Base-by-base conservation (phyloP, 2,888 invertebrate genomes). In the Idaea aversata region DNA sequence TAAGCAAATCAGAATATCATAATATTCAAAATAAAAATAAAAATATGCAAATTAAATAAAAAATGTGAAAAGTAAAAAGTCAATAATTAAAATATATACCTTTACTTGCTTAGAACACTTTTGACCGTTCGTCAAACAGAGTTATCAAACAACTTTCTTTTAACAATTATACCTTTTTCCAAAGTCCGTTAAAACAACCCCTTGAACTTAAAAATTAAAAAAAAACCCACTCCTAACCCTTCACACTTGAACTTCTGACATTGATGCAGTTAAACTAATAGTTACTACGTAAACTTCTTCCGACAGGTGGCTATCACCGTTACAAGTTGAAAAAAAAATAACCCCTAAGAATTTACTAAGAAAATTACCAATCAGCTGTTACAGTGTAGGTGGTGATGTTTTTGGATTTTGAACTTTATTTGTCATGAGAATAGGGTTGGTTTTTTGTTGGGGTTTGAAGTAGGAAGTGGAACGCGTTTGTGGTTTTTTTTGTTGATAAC, bases 321-420 rank as follows among this genome's bases (percentile, higher is more conserved):
- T 83, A 81, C 70, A 69, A 64, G 65, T 71, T 74, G 59, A 77
- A 77, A 77, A 75, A 77, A 75, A 79, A 77, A 75, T 72, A 70
- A 76, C 75, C 77, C 75, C 73, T 70, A 74, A 64, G 63, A 69
- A 63, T 67, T 70, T 62, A 61, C 67, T 66, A 66, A 71, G 72
- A 75, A 78, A 75, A 75, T 76, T 75, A 74, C 67, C 71, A 68
- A 81, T 78, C 78, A 80, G 81, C 78, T 79, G 77, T 69, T 66
- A 73, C 38, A 3, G 25, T 65, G 72, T 63, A 68, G 67, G 16
- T 47, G 13, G 47, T 47, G 7, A 2, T 47, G 47, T 47, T 47
- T 13, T 13, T 1, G 10, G 47, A 47, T 10, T 47, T 5, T 47
- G 10, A 15, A 15, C 57, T 64, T 62, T 77, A 65, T 61, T 0